Conservation (phyloP, 2,797 vertebrate genomes). For the Hylomyscus alleni region DNA sequence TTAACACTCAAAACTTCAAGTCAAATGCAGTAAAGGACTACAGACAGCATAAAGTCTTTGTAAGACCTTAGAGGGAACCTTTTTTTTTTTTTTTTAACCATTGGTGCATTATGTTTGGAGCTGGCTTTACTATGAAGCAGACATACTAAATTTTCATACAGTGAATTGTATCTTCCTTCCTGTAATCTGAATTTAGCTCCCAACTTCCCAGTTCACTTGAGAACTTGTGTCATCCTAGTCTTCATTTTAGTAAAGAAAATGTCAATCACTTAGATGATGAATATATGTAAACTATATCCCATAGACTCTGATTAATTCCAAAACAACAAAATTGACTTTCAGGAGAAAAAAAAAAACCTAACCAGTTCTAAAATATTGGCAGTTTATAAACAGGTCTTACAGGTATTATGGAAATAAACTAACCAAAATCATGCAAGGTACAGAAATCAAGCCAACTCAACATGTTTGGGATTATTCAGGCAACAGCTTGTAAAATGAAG, state of each 20-base stretch:
- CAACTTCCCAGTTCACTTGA: conserved; percentile 29
- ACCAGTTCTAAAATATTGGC: conserved; percentile 48
- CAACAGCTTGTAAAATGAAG: conserved; percentile 71
- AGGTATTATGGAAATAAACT: conserved; percentile 67
- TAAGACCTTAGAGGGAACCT: not conserved
- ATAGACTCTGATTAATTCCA: conserved; percentile 26
- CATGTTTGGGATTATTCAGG: conserved; percentile 54
- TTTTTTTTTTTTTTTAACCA: not conserved
- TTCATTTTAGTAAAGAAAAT: conserved; percentile 69
- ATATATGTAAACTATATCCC: not conserved
- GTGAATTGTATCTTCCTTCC: not conserved
- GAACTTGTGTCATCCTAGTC: conserved; percentile 24
- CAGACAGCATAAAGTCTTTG: not conserved
- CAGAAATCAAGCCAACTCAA: conserved; percentile 63
- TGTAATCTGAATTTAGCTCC: conserved; percentile 44
- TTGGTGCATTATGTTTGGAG: not conserved
- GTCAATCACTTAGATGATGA: conserved; percentile 42
- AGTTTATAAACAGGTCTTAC: conserved; percentile 59
- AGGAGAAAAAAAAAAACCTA: conserved; percentile 20
- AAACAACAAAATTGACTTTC: conserved; percentile 47
- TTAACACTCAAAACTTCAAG: not conserved
- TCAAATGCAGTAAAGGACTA: not conserved
- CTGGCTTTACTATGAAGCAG: not conserved
- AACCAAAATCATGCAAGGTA: conserved; percentile 60
- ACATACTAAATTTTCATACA: not conserved